Conservation (phyloP, 1,140 invertebrate species). For the Ceratosolen solmsi region DNA sequence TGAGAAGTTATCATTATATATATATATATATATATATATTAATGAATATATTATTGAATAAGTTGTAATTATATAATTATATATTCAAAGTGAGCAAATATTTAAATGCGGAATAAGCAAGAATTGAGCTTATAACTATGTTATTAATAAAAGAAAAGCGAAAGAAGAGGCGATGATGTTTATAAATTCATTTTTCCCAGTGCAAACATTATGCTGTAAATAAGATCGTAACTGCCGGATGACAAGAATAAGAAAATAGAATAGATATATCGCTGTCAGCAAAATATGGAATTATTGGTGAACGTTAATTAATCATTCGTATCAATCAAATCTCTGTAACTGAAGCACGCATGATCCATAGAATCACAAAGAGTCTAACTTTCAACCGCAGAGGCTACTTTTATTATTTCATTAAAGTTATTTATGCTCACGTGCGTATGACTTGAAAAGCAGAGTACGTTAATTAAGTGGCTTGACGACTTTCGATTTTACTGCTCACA, state of each 20-base stretch:
- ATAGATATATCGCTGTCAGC: not conserved
- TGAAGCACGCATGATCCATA: not conserved
- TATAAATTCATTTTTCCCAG: too few species aligned
- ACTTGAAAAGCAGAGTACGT: not conserved
- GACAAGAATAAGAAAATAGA: not conserved
- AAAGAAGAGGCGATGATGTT: too few species aligned
- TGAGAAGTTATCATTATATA: too few species aligned
- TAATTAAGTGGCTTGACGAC: slow-evolving; percentile 46
- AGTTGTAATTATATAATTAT: too few species aligned
- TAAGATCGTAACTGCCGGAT: not conserved
- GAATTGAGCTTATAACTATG: too few species aligned
- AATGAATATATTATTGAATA: too few species aligned
- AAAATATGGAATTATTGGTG: slow-evolving; percentile 8
- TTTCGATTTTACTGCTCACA: slow-evolving; percentile 35
- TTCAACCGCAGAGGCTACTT: not conserved
- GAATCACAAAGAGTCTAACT: not conserved
- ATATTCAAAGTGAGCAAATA: too few species aligned
- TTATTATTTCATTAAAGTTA: slow-evolving; percentile 16
- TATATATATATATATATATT: too few species aligned
- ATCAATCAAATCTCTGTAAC: slow-evolving; percentile 25
- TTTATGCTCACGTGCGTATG: slow-evolving; percentile 18
- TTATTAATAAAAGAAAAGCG: too few species aligned
- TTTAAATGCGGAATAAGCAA: too few species aligned
- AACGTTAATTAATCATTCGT: too few species aligned
- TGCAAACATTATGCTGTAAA: not conserved